Base-by-base conservation (phyloP, 2,113 vertebrate genomes). In the Dasypus novemcinctus region DNA sequence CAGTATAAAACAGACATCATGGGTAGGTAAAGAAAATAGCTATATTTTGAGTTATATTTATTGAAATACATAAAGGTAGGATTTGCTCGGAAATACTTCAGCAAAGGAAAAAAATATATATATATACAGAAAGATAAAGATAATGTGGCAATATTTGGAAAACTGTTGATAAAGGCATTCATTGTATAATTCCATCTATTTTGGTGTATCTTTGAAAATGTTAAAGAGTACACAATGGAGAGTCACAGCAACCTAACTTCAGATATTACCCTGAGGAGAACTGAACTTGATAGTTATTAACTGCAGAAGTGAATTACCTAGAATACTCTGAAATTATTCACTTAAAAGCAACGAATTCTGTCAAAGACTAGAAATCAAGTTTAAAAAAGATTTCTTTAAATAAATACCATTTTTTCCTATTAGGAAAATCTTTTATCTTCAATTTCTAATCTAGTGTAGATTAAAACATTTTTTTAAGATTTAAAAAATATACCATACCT, bases 401-500 rank as follows among this genome's bases (percentile, higher is more conserved):
- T 93, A 57, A 41, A 90, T 17, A 59, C 25, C 15, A 63, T 69
- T 31, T 75, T 41, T 36, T 8, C 72, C 27, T 61, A 91, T 4
- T 76, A 90, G 57, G 38, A 80, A 91, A 90, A 76, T 46, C 71
- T 96, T 93, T 69, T 41, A 81, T 25, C 82, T 81, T 75, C 21
- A 80, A 85, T 57, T 95, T 96, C 68, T 79, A 76, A 90, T 63
- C 41, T 57, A 57, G 12, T 75, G 59, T 80, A 17, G 68, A 93
- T 46, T 91, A 84, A 76, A 57, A 72, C 69, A 64, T 85, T 74
- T 91, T 78, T 91, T 75, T 88, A 57, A 75, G 49, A 88, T 69
- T 88, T 33, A 87, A 85, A 93, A 92, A 90, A 71, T 95, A 49
- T 64, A 98, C 91, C 23, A 97, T 99, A 99, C 99, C 99, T 99